Conservation (phyloP, 1,140 invertebrate genomes). For the Frieseomelitta varia region DNA sequence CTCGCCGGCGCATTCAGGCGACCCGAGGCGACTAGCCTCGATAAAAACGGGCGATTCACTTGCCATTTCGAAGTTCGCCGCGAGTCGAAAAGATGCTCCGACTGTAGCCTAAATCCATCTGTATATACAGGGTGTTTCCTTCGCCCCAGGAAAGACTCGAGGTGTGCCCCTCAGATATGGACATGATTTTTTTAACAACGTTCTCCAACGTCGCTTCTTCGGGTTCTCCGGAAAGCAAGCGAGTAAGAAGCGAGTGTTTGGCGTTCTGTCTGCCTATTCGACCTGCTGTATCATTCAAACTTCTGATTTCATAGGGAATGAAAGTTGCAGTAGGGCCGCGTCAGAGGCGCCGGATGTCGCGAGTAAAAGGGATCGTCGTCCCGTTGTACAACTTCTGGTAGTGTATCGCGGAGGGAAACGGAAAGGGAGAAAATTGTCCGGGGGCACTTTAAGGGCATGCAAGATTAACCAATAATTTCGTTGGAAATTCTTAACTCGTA, state of each 20-base stretch:
- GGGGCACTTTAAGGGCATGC: background rate
- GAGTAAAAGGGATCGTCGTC: background rate
- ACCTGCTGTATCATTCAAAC: background rate
- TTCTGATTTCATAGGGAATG: constrained; percentile 7
- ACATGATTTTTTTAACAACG: constrained; percentile 19
- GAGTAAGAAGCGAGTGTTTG: background rate
- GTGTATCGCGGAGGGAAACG: background rate
- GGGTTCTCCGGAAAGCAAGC: too few species aligned
- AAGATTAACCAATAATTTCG: constrained; percentile 19
- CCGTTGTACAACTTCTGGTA: background rate
- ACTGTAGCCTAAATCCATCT: background rate
- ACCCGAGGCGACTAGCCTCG: constrained; percentile 35
- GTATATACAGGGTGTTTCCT: constrained; percentile 1
- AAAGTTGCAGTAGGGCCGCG: background rate
- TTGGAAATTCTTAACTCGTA: constrained; percentile 11
- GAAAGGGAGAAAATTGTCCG: background rate
- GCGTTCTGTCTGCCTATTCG: background rate
- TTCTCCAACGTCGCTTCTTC: too few species aligned
- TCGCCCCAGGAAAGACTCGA: background rate
- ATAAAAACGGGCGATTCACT: constrained; percentile 64
- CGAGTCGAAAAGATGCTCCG: constrained; percentile 44
- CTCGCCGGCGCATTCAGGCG: constrained; percentile 45
- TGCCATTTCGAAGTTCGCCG: constrained; percentile 58
- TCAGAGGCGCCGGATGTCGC: background rate
- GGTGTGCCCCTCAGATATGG: background rate